Base-by-base conservation (phyloP, 92 coral and sea anemone species). In the Siderastrea radians region DNA sequence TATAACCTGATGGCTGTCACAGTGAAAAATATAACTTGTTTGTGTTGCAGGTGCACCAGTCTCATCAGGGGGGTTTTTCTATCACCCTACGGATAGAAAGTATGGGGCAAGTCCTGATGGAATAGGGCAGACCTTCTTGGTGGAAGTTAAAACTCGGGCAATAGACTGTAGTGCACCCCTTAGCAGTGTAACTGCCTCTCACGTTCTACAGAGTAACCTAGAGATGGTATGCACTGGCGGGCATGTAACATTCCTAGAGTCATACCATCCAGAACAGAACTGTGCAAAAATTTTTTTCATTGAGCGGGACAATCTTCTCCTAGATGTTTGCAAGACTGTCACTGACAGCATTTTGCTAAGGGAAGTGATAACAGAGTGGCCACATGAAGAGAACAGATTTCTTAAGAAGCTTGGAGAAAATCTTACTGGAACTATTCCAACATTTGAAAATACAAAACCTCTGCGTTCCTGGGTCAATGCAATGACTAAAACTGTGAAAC, bases 261-360 rank as follows among this genome's bases (percentile, higher is more conserved):
- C 88, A 64, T 89, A 82, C 69, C 92, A 46, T 74, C 92, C 92
- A 26, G 88, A 89, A 83, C 81, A 66, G 63, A 89, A 82, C 72
- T 72, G 80, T 72, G 81, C 87, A 72, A 83, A 83, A 72, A 5
- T 83, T 55, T 82, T 83, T 83, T 67, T 83, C 16, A 68, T 82
- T 69, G 68, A 83, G 67, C 50, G 76, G 13, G 48, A 82, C 59
- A 77, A 75, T 57, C 84, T 89, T 76, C 79, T 83, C 43, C 60
- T 89, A 9, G 88, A 83, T 52, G 84, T 83, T 62, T 76, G 72
- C 55, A 82, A 88, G 72, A 53, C 72, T 16, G 52, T 81, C 4
- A 72, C 82, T 53, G 86, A 87, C 68, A 43, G 53, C 14, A 87
- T 80, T 73, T 49, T 87, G 16, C 53, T 58, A 19, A 50, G 48